Conservation (phyloP, 2,888 invertebrate genomes). For the Acleris emargana region DNA sequence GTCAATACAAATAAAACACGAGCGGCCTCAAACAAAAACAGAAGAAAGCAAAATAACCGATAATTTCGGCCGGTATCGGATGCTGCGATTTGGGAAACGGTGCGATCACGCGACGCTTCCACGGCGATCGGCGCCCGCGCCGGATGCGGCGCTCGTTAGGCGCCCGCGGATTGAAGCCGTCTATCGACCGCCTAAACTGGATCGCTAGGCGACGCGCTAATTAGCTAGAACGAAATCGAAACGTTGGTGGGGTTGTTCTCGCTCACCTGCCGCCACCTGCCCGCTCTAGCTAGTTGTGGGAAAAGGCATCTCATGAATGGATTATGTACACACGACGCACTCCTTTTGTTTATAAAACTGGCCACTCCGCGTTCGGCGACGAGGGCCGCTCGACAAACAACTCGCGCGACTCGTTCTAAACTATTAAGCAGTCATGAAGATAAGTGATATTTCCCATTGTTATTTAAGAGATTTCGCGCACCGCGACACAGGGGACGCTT, state of each 20-base stretch:
- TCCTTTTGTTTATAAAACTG: conserved; percentile 81
- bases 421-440: conserved; percentile 43
- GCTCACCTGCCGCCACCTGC: conserved; percentile 56
- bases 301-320: conserved; percentile 75
- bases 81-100: conserved; percentile 69
- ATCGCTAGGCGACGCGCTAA: conserved; percentile 50
- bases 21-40: conserved; percentile 72
- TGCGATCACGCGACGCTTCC: conserved; percentile 66
- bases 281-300: conserved; percentile 70
- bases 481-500: conserved; percentile 44
- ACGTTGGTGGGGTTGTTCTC: conserved; percentile 48
- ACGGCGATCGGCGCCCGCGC: conserved; percentile 45
- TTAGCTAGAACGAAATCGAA: conserved; percentile 66
- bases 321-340: conserved; percentile 65
- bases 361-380: conserved; percentile 71
- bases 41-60: conserved; percentile 79
- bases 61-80: conserved; percentile 71
- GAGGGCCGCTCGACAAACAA: conserved; percentile 59
- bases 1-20: conserved; percentile 78
- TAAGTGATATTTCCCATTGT: conserved; percentile 49
- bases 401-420: conserved; percentile 53
- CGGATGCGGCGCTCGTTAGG: conserved; percentile 64
- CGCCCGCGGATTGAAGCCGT: conserved; percentile 51
- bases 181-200: conserved; percentile 49
- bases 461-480: conserved; percentile 54